Conservation (phyloP, 2,797 vertebrate species). For the Cetoscarus ocellatus region DNA sequence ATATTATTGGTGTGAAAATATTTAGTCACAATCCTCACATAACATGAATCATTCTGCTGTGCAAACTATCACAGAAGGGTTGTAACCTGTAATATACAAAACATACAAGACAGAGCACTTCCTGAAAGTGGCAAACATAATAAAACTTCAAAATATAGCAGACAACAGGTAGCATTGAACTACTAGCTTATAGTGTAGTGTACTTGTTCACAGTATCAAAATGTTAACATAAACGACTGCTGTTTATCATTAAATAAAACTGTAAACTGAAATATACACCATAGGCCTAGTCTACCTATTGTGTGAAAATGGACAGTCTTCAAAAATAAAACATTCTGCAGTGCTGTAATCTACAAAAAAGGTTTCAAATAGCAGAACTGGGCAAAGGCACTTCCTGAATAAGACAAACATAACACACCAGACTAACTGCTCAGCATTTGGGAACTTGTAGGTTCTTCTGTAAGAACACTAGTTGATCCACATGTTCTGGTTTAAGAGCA, state of each 20-base stretch:
- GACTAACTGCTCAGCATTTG: not conserved
- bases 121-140: not conserved
- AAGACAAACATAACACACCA: not conserved
- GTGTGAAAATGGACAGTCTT: not conserved
- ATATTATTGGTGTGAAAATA: not conserved
- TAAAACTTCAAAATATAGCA: not conserved
- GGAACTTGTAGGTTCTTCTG: not conserved
- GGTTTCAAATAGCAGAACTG: not conserved
- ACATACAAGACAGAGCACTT: not conserved
- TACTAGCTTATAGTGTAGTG: too few species aligned
- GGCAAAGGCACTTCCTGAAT: not conserved
- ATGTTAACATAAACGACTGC: not conserved
- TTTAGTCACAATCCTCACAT: not conserved
- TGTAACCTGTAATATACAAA: not conserved
- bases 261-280: not conserved
- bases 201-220: not conserved
- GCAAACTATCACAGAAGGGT: not conserved
- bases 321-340: too few species aligned
- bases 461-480: not conserved
- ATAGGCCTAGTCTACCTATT: not conserved
- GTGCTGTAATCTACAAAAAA: not conserved
- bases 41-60: not conserved
- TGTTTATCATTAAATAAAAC: not conserved
- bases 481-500: not conserved
- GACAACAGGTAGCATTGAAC: not conserved